Evolutionary conservation across 2,113 vertebrate genomes (phyloP), one percentile per base, ranked within the genome.

Genomic region (Osmerus eperlanus): DNA sequence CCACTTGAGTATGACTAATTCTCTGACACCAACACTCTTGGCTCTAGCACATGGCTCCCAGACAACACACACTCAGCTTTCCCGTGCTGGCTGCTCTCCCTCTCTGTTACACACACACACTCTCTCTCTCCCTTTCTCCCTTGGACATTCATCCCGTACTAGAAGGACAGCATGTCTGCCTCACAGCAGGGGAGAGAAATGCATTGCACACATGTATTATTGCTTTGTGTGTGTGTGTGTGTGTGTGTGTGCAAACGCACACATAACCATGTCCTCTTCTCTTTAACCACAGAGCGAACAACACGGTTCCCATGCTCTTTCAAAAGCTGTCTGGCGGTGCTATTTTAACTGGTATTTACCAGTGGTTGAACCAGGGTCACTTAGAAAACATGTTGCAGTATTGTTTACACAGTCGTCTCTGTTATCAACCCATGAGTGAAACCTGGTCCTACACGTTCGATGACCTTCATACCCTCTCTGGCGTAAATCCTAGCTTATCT

Each of bases 61-160:
- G 88, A 83, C 83, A 79, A 82, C 88, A 86, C 85, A 84, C 84
- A 86, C 80, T 70, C 81, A 70, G 84, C 73, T 74, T 85, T 90
- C 87, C 89, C 86, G 78, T 92, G 85, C 78, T 70, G 51, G 41
- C 75, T 56, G 63, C 61, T 41, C 60, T 28, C 29, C 53, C 41
- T n/a, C 25, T 23, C 51, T 18, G 23, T 53, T 62, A 36, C 32
- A 36, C 41, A 68, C 74, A 70, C 68, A 70, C 47, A 65, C 67
- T 66, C 56, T 32, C 68, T 19, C 47, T 32, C 75, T 75, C 71
- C 51, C n/a, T 73, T 77, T 32, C 58, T 55, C 23, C 23, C 23
- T 23, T 23, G 23, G 23, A 23, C 23, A 23, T 23, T 2, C 23
- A 23, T 23, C 2, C 71, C 7, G 32, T 4, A 4, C 32, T 36